These are phyloP conservation scores for Botia kubotai DNA, from an alignment of 2,797 vertebrate genomes.

Conservation along the genomic window DNA sequence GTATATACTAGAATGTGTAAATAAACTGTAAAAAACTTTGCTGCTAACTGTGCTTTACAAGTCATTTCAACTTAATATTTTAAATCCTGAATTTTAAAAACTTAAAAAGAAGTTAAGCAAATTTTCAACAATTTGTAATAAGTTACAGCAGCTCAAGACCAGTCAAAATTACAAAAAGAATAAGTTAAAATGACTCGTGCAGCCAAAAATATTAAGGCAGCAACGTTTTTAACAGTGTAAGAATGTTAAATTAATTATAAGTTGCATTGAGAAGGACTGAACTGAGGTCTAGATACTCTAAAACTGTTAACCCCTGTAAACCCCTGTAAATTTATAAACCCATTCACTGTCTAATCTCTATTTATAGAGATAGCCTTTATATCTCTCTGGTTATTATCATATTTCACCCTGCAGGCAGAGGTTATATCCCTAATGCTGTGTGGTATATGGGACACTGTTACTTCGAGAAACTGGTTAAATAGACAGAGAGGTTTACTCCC, in stretches of 20 bases:
- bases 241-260: conserved; percentile 13
- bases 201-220: no score
- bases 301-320: conserved; percentile 41
- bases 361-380: not conserved
- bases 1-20: conserved; percentile 9
- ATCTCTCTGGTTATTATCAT: conserved; percentile 26
- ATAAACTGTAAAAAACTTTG: not conserved
- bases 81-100: no score
- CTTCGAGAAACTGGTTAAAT: conserved; percentile 36
- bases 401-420: conserved; percentile 40
- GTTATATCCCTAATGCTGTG: conserved; percentile 10
- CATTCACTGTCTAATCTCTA: conserved; percentile 8
- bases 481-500: not conserved
- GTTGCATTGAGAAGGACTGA: conserved; percentile 7
- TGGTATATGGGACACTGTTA: conserved; percentile 38
- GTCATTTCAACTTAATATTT: no score
- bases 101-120: no score
- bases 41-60: no score
- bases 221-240: not conserved
- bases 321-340: no score
- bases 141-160: no score
- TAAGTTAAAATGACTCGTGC: no score
- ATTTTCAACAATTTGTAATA: no score
- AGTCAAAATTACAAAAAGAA: no score
- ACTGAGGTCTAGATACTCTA: conserved; percentile 4